Base-by-base conservation (phyloP, 1,140 invertebrate species). In the Anoplolepis gracilipes region DNA sequence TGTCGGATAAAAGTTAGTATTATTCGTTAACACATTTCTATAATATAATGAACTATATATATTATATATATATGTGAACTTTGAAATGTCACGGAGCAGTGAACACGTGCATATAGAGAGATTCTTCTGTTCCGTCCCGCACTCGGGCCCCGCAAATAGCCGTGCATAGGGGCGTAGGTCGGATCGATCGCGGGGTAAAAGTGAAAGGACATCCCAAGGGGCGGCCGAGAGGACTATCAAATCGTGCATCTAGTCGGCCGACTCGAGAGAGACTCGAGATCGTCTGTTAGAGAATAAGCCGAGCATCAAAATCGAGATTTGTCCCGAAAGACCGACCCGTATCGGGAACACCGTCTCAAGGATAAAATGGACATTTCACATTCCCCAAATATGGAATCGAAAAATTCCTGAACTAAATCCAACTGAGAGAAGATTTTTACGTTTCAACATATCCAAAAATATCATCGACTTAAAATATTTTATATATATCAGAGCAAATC, bases 171-270 rank as follows among this genome's bases (percentile, higher is more conserved):
- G 88, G 85, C 85, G 88, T 89, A 84, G 85, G 87, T 87, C 73
- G 75, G 84, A 90, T 89, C 88, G 88, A 90, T 90, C 75, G 85
- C 13, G 39, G 46, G 55, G 53, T 90, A 90, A 90, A 87, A 90
- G 88, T 90, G 85, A 89, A 89, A 90, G 85, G 77, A 86, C 57
- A 55, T 55, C 82, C 82, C 82, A 78, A 64, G 77, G 72, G 73
- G 11, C 70, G 72, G 19, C 30, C n/a, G 73, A 69, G 39, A 82
- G 25, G 46, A 13, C 82, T 75, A 82, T 84, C 61, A 85, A 87
- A 89, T 90, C 85, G 77, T 67, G 77, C 78, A 82, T 78, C 57
- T n/a, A 67, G 49, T 49, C 73, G 7, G 75, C 22, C 62, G 62
- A 42, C 39, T 42, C 10, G 39, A 62, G 19, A 75, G 57, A 61